Base-by-base conservation (phyloP, 2,888 invertebrate genomes). In the Caenorhabditis virilis region DNA sequence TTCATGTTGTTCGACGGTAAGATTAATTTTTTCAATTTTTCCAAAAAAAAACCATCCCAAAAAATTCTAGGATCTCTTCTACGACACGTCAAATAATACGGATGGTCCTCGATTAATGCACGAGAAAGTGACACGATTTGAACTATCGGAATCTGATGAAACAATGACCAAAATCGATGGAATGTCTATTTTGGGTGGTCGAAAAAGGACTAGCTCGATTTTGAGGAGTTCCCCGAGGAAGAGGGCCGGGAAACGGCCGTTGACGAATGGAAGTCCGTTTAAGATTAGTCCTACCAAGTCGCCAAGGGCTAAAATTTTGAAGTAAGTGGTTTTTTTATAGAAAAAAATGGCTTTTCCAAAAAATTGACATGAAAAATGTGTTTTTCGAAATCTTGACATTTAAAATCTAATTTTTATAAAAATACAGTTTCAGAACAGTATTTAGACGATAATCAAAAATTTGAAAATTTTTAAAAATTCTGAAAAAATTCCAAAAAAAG, bases 291-390 rank as follows among this genome's bases (percentile, higher is more conserved):
- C 53, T n/a, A 45, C 30, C 15, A 16, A 30, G 11, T 59, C 64
- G 11, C 64, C 64, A 13, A 51, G n/a, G 20, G 51, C 50, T 3
- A 64, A 64, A 39, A 51, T 55, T 25, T 38, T 23, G 26, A 63
- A 63, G n/a, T n/a, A n/a, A n/a, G n/a, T n/a, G n/a, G n/a, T n/a
- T n/a, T n/a, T n/a, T n/a, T n/a, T n/a, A n/a, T n/a, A n/a, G n/a
- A n/a, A n/a, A n/a, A n/a, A n/a, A n/a, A n/a, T n/a, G n/a, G n/a
- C n/a, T n/a, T n/a, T n/a, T n/a, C n/a, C n/a, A n/a, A n/a, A n/a
- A n/a, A n/a, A n/a, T n/a, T n/a, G n/a, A n/a, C n/a, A n/a, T n/a
- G n/a, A n/a, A n/a, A n/a, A n/a, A n/a, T n/a, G n/a, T n/a, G n/a
- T n/a, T n/a, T n/a, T n/a, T n/a, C n/a, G n/a, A n/a, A n/a, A n/a